These are phyloP conservation scores for Pluvianellus socialis DNA, from an alignment of 2,113 vertebrate genomes.

Conservation along the genomic window DNA sequence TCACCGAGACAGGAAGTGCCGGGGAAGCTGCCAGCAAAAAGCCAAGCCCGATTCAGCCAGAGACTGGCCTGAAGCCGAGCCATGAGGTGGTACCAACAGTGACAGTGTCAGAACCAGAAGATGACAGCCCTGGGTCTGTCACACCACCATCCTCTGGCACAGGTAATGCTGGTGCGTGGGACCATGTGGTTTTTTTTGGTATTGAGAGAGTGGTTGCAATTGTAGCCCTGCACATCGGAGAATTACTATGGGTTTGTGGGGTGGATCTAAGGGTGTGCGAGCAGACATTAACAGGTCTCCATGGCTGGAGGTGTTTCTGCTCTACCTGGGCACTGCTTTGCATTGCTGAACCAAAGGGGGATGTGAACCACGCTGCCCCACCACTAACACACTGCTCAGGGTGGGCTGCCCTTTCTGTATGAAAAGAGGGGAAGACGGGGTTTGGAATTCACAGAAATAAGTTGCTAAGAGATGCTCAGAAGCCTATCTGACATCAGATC, in stretches of 20 bases:
- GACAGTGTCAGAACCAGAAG: conserved; percentile 93
- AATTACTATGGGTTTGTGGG: not conserved
- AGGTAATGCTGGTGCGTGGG: conserved; percentile 58
- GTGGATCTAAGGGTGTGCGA: not conserved
- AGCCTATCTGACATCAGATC: not conserved
- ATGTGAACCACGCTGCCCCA: too few relatives aligned
- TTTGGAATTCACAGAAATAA: too few relatives aligned
- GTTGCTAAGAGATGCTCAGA: too few relatives aligned
- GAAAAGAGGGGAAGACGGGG: too few relatives aligned
- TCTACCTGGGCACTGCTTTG: not conserved
- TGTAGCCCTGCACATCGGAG: accelerated
- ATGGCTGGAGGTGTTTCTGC: not conserved
- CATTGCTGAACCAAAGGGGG: accelerated
- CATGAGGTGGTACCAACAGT: conserved; percentile 89
- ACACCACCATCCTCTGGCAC: conserved; percentile 89
- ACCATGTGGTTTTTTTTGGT: not conserved
- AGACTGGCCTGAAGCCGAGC: conserved; percentile 84
- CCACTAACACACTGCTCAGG: too few relatives aligned
- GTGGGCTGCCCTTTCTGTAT: too few relatives aligned
- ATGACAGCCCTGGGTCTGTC: conserved; percentile 90
- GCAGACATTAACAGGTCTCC: accelerated
- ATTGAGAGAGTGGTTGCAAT: not conserved
- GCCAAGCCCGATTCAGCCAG: conserved; percentile 56
- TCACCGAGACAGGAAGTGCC: conserved; percentile 79
- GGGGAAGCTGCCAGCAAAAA: conserved; percentile 48